A percentile compares a stretch with the other conserved stretches of the same genome.
Evolutionary conservation across 1,140 invertebrate genomes (phyloP).

Genomic region (Ceratosolen fusciceps): DNA sequence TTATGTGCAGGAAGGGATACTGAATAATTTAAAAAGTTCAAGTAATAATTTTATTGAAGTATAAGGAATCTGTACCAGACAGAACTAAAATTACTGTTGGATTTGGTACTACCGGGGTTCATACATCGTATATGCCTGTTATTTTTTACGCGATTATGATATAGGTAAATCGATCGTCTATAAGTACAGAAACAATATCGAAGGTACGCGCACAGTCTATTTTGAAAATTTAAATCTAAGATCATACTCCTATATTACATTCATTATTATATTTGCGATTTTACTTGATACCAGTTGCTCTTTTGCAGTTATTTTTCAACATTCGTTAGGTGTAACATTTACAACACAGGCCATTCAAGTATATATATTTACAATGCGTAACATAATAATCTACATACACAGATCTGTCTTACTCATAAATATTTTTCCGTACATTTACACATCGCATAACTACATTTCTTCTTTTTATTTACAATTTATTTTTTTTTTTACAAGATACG

Average conservation of each 20-base stretch:
- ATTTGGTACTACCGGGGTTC: constrained; percentile 72
- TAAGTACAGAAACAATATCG: constrained; percentile 72
- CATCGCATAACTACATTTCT: constrained; percentile 29
- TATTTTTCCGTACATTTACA: constrained; percentile 18
- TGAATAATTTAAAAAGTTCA: constrained; percentile 51
- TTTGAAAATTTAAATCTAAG: constrained; percentile 66
- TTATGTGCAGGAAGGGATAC: background rate
- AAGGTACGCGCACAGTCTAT: constrained; percentile 71
- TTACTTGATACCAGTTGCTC: constrained; percentile 38
- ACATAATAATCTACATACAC: constrained; percentile 58
- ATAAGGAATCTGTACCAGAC: constrained; percentile 73
- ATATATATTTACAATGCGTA: constrained; percentile 63
- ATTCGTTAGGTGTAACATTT: constrained; percentile 52
- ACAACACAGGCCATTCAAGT: constrained; percentile 59
- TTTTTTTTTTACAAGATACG: constrained; percentile 43
- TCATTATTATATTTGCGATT: constrained; percentile 50
- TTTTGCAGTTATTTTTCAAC: constrained; percentile 24
- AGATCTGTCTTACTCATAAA: constrained; percentile 19
- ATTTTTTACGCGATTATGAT: constrained; percentile 60
- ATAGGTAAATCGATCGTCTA: constrained; percentile 67
- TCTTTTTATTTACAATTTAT: constrained; percentile 43
- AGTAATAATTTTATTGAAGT: constrained; percentile 73
- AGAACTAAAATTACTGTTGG: constrained; percentile 73
- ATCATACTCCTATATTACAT: constrained; percentile 54
- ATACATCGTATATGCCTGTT: constrained; percentile 69